phyloP scores from a whole-genome alignment of 2,113 vertebrate genomes.

The Melanocharis versteri region DNA sequence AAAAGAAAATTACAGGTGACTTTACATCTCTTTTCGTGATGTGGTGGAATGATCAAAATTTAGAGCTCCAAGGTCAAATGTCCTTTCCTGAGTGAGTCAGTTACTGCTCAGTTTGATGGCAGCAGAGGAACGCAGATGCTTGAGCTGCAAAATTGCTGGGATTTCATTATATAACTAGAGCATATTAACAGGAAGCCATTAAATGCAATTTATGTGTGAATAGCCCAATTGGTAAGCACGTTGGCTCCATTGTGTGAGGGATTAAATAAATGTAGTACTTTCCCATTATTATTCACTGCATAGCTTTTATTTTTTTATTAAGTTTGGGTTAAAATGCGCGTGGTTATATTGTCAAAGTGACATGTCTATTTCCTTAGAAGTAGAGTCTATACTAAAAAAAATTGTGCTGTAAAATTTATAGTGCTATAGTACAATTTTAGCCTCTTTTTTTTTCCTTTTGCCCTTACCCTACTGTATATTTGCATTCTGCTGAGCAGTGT shows the following conservation, averaged over 20 bases:
- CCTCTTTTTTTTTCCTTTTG: not conserved
- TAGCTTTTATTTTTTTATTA: constrained; percentile 44
- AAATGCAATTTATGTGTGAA: constrained; percentile 62
- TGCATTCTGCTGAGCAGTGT: not conserved
- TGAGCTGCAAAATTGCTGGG: constrained; percentile 39
- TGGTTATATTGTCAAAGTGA: constrained; percentile 47
- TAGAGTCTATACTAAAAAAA: constrained; percentile 1
- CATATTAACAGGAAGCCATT: constrained; percentile 68
- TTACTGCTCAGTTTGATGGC: constrained; percentile 54
- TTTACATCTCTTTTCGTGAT: not conserved
- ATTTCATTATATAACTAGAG: constrained; percentile 58
- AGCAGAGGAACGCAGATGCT: constrained; percentile 38
- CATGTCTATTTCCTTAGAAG: constrained; percentile 11
- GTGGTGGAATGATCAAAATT: constrained; percentile 14
- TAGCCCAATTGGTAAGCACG: not conserved
- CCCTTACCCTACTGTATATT: not conserved
- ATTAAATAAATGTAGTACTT: constrained; percentile 52
- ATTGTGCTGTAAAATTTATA: not conserved
- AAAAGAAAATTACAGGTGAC: not conserved
- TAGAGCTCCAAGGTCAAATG: constrained; percentile 55
- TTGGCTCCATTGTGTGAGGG: constrained; percentile 33
- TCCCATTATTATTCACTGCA: constrained; percentile 30
- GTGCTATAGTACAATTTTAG: not conserved
- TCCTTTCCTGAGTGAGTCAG: constrained; percentile 29
- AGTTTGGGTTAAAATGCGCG: constrained; percentile 1